Conservation (phyloP, 2,888 invertebrate genomes). For the Brachyptera risi region DNA sequence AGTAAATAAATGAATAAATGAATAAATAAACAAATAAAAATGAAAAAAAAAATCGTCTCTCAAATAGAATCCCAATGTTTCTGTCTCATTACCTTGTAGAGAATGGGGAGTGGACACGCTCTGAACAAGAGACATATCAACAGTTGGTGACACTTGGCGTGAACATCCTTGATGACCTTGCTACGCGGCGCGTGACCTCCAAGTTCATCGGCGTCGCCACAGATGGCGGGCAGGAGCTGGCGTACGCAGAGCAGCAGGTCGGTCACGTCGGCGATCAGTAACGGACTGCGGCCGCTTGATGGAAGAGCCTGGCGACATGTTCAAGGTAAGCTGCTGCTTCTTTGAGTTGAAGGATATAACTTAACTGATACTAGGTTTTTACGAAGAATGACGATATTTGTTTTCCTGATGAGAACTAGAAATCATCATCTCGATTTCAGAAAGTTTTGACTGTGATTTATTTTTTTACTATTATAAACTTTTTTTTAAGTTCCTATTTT, state of each 20-base stretch:
- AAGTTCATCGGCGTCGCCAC: conserved; percentile 51
- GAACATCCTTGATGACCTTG: conserved; percentile 75
- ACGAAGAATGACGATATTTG: too few relatives aligned
- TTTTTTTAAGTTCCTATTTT: too few relatives aligned
- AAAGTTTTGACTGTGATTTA: too few relatives aligned
- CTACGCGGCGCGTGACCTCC: conserved; percentile 34
- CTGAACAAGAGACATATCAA: conserved; percentile 69
- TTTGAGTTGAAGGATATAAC: too few relatives aligned
- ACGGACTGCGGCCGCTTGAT: conserved; percentile 53
- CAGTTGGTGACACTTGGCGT: conserved; percentile 76
- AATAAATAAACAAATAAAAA: too few relatives aligned
- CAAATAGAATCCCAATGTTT: too few relatives aligned
- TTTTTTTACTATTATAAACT: too few relatives aligned
- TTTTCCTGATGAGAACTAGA: too few relatives aligned
- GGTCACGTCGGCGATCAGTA: conserved; percentile 67
- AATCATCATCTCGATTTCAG: too few relatives aligned
- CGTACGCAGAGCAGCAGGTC: conserved; percentile 73
- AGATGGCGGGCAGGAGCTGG: conserved; percentile 67
- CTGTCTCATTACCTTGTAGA: conserved; percentile 84
- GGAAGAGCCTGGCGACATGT: conserved; percentile 59
- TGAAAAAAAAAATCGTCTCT: too few relatives aligned
- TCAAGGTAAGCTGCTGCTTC: background rate
- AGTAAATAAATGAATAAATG: too few relatives aligned
- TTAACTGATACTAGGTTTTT: too few relatives aligned
- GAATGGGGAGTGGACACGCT: conserved; percentile 67